Conservation (phyloP, 2,888 invertebrate genomes). For the Dasysyrphus albostriatus region DNA sequence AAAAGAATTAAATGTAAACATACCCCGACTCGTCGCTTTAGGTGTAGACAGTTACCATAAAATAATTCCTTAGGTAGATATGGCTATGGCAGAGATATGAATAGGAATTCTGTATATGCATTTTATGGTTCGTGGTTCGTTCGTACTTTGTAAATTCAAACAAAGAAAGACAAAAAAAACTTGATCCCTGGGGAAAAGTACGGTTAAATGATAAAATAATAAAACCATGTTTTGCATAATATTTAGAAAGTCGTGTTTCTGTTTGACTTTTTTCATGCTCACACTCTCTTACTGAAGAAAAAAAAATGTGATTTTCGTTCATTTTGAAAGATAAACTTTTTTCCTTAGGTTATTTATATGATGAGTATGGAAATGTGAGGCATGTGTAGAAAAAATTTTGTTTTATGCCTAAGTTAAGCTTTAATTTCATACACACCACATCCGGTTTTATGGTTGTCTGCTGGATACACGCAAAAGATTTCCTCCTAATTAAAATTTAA, state of each 20-base stretch:
- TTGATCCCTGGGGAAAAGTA: not conserved
- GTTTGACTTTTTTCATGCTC: slow-evolving; percentile 46
- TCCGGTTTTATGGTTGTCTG: slow-evolving; percentile 6
- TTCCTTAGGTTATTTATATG: slow-evolving; percentile 6
- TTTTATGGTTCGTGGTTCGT: not conserved
- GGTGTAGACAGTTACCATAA: slow-evolving; percentile 6
- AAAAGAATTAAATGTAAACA: not conserved
- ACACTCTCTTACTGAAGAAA: not conserved
- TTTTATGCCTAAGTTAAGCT: slow-evolving; percentile 2
- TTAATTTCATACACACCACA: not conserved
- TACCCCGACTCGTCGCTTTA: not conserved
- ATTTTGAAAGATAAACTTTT: slow-evolving; percentile 43
- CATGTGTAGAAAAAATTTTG: not conserved
- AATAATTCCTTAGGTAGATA: not conserved
- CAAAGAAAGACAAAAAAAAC: not conserved
- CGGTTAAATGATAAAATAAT: slow-evolving; percentile 54
- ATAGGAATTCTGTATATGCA: not conserved
- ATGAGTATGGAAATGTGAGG: not conserved
- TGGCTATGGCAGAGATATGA: not conserved
- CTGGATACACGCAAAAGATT: slow-evolving; percentile 39
- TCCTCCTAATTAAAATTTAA: slow-evolving; percentile 66
- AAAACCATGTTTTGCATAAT: slow-evolving; percentile 66
- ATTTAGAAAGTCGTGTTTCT: slow-evolving; percentile 37
- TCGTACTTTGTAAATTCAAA: not conserved
- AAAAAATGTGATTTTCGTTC: slow-evolving; percentile 47